phyloP scores from a whole-genome alignment of 2,888 invertebrate species.

The Pyrrhia umbra region DNA sequence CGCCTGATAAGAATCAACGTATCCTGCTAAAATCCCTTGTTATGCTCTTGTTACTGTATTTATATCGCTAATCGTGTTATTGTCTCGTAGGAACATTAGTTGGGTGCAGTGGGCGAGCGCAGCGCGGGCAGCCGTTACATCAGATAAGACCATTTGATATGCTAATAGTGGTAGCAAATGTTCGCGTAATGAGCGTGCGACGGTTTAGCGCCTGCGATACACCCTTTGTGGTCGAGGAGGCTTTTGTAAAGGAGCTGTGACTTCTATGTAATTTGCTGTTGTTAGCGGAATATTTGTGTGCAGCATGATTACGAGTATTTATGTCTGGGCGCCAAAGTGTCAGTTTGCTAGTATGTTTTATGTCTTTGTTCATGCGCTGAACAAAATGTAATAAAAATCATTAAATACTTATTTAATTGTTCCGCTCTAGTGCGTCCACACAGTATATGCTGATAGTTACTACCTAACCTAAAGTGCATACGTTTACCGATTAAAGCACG shows the following conservation, averaged over 20 bases:
- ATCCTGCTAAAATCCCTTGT: constrained; percentile 62
- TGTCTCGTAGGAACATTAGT: constrained; percentile 76
- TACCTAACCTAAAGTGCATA: no score
- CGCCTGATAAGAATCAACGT: constrained; percentile 66
- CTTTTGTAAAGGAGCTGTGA: constrained; percentile 51
- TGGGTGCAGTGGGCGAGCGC: constrained; percentile 65
- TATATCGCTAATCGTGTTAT: constrained; percentile 83
- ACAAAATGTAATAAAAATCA: not conserved
- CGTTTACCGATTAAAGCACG: no score
- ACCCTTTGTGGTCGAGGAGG: constrained; percentile 50
- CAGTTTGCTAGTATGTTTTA: not conserved
- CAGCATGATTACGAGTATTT: constrained; percentile 11
- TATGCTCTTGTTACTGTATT: constrained; percentile 79
- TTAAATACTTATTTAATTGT: no score
- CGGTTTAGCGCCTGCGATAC: constrained; percentile 79
- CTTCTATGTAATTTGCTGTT: constrained; percentile 52
- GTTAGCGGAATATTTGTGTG: constrained; percentile 40
- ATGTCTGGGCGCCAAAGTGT: constrained; percentile 3
- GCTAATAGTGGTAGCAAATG: constrained; percentile 86
- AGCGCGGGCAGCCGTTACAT: constrained; percentile 79
- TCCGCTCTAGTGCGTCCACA: no score
- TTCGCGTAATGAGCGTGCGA: constrained; percentile 83
- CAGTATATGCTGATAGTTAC: no score
- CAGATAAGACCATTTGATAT: constrained; percentile 87
- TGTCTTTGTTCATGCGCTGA: not conserved